Evolutionary conservation across 2,888 invertebrate species (phyloP), one percentile per base, ranked within the genome.

Genomic region (Unio pictorum): DNA sequence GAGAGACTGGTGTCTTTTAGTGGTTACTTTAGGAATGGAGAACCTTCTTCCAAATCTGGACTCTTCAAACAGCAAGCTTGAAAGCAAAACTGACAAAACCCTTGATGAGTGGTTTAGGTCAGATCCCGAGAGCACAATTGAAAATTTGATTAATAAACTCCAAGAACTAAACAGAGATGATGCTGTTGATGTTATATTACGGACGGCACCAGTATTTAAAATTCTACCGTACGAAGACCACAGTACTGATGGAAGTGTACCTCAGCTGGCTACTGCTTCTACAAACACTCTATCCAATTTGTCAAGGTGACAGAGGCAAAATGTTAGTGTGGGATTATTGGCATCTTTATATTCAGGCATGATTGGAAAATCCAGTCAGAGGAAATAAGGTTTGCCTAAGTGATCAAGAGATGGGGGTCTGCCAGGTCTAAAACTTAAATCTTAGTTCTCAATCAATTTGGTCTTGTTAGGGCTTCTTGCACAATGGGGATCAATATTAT

Each of bases 101-200:
- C 84, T 92, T 64, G 90, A 90, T 74, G 91, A 92, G 75, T 92
- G 92, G 92, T 87, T 91, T 18, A 87, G 89, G 64, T 85, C 89
- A 30, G 87, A 88, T 61, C 86, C 90, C 4, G 81, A 83, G n/a
- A 88, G 90, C 64, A 91, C 91, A 0, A 88, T 92, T 56, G 93
- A 93, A 62, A 90, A 91, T 64, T 89, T 94, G 67, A 91, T 93
- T 66, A 84, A 89, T 60, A 93, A 92, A 82, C 90, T 94, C 80
- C 89, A 91, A 75, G 93, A 93, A 78, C 90, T 94, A 81, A 93
- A 93, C 66, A 91, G 94, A 59, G 89, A 90, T 64, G 93, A 94
- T 87, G 93, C 92, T 0, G 92, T 92, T 4, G 92, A 93, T 73
- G 90, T 92, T n/a, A 89, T 93, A 23, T 90, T 93, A 74, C 91